Percentiles rank a stretch among this genome's conserved stretches.
Conservation (phyloP, 2,113 vertebrate species). For the Crotophaga sulcirostris region DNA sequence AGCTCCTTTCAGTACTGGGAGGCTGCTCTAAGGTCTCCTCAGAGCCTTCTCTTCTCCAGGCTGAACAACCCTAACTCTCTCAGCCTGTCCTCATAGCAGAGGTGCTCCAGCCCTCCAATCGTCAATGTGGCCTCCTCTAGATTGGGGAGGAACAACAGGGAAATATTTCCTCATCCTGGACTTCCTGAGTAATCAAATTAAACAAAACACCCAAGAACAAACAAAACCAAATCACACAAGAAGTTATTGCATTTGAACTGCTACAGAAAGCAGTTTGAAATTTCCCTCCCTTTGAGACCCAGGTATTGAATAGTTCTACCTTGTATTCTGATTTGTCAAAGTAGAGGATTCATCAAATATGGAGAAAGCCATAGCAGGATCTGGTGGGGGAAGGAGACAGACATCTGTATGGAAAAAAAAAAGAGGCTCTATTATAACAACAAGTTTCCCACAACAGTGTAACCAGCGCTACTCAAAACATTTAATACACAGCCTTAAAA, state of each 20-base stretch:
- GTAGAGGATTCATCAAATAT: slow-evolving; percentile 76
- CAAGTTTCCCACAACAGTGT: background rate
- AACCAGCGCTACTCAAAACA: background rate
- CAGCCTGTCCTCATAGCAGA: no score
- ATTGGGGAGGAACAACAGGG: background rate
- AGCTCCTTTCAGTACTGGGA: no score
- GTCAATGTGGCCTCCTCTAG: background rate
- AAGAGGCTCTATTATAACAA: background rate
- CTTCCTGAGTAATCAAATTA: background rate
- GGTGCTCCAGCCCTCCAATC: no score
- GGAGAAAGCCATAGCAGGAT: slow-evolving; percentile 56
- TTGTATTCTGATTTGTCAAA: slow-evolving; percentile 57
- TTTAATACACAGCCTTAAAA: background rate
- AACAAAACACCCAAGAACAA: background rate
- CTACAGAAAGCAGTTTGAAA: background rate
- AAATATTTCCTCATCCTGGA: background rate
- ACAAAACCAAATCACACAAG: background rate
- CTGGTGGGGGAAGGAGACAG: background rate
- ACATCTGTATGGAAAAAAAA: background rate
- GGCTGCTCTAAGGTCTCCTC: no score
- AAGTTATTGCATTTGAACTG: background rate
- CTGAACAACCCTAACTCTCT: no score
- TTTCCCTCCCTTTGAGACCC: background rate
- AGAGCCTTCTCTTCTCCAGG: no score
- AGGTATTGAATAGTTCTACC: slow-evolving; percentile 43